phyloP scores from a whole-genome alignment of 2,113 vertebrate genomes.

The Monopterus albus region DNA sequence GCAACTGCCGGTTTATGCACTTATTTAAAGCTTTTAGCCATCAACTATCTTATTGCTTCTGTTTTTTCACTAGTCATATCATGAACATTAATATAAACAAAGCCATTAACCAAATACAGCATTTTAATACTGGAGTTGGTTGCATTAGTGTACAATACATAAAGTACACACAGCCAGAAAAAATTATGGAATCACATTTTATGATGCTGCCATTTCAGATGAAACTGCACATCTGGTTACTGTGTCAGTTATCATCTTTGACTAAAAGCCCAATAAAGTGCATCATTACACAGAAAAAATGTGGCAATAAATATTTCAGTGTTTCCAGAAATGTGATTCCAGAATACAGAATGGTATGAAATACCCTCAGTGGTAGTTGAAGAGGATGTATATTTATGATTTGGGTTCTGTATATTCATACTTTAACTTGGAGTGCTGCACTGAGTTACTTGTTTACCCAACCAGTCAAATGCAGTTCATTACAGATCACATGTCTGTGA shows the following conservation, averaged over 20 bases:
- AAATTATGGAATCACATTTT: constrained; percentile 5
- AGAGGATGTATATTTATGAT: constrained; percentile 10
- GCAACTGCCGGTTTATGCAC: background rate
- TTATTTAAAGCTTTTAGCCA: constrained; percentile 6
- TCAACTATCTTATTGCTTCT: background rate
- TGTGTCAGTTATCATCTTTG: constrained; percentile 8
- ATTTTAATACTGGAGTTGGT: too few relatives aligned
- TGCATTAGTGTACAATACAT: too few relatives aligned
- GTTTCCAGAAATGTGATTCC: constrained; percentile 44
- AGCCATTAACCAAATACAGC: constrained; percentile 4
- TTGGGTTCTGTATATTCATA: background rate
- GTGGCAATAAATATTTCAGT: constrained; percentile 33
- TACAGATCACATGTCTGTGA: background rate
- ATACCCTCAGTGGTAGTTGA: constrained; percentile 1
- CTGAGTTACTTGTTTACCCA: background rate
- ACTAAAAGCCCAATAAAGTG: constrained; percentile 31
- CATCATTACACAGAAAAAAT: constrained; percentile 39
- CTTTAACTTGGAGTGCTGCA: background rate
- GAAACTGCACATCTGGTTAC: constrained; percentile 16
- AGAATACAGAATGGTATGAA: background rate
- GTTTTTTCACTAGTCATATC: background rate
- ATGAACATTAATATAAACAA: constrained; percentile 9
- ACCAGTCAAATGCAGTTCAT: background rate
- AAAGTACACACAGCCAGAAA: background rate
- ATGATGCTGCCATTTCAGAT: background rate